Evolutionary conservation across 2,888 invertebrate genomes (phyloP).

Genomic region (Barypeithes pellucidus): DNA sequence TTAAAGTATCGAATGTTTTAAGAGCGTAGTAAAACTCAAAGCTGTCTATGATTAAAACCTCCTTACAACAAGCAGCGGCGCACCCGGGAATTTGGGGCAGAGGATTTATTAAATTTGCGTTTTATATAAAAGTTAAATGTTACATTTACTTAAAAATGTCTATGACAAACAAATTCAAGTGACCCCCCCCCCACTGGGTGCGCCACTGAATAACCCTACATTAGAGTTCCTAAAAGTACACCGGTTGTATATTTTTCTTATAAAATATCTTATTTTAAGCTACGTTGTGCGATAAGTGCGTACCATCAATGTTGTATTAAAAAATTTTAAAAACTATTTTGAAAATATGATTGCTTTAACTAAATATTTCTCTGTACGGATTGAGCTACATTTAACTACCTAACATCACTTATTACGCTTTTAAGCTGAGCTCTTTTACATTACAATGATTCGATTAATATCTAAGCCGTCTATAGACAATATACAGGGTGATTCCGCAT

Average conservation of each 20-base stretch:
- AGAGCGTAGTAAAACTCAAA: too few species aligned
- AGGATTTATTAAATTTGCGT: too few species aligned
- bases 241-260: background rate
- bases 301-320: background rate
- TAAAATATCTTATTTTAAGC: background rate
- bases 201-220: too few species aligned
- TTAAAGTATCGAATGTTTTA: too few species aligned
- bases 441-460: slow-evolving; percentile 9
- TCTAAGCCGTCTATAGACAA: background rate
- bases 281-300: background rate
- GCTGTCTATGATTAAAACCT: too few species aligned
- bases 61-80: too few species aligned
- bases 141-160: too few species aligned
- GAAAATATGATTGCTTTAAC: background rate
- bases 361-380: background rate
- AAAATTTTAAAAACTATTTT: background rate
- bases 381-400: background rate
- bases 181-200: too few species aligned
- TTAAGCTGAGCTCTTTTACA: slow-evolving; percentile 29
- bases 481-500: background rate
- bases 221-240: background rate
- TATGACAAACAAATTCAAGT: too few species aligned
- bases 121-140: too few species aligned
- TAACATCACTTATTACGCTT: slow-evolving; percentile 26
- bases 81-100: too few species aligned